Conservation (phyloP, 2,797 vertebrate genomes). For the Pangasius mekongensis region DNA sequence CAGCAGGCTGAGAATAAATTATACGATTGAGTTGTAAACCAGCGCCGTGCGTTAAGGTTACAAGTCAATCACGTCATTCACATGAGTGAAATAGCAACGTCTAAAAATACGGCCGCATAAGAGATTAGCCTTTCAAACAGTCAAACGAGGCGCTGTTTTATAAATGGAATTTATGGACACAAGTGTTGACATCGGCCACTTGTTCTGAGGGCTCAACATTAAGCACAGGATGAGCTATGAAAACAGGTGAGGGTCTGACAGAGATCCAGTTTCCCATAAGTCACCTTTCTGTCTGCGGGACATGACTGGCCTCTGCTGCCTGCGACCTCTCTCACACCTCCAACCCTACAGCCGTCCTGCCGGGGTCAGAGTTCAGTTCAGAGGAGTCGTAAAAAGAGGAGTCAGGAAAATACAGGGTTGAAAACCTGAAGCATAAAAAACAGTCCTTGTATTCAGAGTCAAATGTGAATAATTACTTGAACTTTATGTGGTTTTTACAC, state of each 20-base stretch:
- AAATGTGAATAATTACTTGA: not conserved
- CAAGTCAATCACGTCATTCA: slow-evolving; percentile 42
- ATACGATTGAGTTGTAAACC: slow-evolving; percentile 35
- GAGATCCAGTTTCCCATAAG: slow-evolving; percentile 52
- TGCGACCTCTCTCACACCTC: slow-evolving; percentile 25
- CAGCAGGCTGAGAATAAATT: slow-evolving; percentile 37
- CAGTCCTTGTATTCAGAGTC: not conserved
- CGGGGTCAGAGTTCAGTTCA: slow-evolving; percentile 46
- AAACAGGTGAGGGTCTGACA: slow-evolving; percentile 64
- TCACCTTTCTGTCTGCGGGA: slow-evolving; percentile 56
- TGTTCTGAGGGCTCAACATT: slow-evolving; percentile 55
- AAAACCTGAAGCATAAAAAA: not conserved
- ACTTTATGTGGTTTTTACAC: not conserved
- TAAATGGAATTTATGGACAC: slow-evolving; percentile 61
- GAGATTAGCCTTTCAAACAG: slow-evolving; percentile 49
- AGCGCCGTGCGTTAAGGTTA: slow-evolving; percentile 25
- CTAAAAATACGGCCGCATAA: slow-evolving; percentile 47
- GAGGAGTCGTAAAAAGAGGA: not conserved
- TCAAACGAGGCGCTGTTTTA: slow-evolving; percentile 60
- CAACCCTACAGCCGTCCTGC: slow-evolving; percentile 39
- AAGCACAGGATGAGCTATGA: slow-evolving; percentile 54
- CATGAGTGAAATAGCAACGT: slow-evolving; percentile 43
- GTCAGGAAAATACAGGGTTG: not conserved
- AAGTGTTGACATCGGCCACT: slow-evolving; percentile 57
- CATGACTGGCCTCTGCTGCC: slow-evolving; percentile 45